A percentile compares a stretch with the other conserved stretches of the same genome.
These are phyloP conservation scores for Emydocephalus ijimae DNA, from an alignment of 2,113 vertebrate species.

Conservation along the genomic window DNA sequence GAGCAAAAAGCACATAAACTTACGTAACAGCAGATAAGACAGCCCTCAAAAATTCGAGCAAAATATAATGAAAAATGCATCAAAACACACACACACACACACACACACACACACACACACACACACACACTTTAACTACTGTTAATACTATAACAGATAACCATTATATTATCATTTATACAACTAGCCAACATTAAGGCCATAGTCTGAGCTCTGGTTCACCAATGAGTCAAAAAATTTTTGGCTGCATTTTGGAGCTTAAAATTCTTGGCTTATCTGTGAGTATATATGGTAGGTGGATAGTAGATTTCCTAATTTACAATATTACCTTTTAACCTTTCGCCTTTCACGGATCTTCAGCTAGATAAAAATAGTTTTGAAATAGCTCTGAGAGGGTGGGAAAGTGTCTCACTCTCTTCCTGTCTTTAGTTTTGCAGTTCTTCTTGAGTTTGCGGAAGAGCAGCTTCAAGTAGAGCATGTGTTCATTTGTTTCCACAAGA, in stretches of 20 bases:
- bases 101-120: too few relatives aligned
- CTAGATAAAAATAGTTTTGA: background rate
- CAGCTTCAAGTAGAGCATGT: constrained; percentile 87
- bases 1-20: background rate
- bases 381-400: background rate
- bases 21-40: background rate
- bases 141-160: background rate
- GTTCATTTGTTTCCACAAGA: constrained; percentile 97
- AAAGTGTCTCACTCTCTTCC: background rate
- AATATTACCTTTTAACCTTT: background rate
- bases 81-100: background rate
- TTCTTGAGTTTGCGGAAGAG: constrained; percentile 95
- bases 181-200: background rate
- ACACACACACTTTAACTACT: background rate
- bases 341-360: background rate
- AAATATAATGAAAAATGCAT: background rate
- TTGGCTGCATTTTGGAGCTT: background rate
- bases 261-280: background rate
- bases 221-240: background rate
- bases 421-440: constrained; percentile 81
- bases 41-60: background rate
- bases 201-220: background rate
- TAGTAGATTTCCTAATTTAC: background rate
- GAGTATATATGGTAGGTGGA: background rate
- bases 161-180: background rate